Evolutionary conservation across 2,888 invertebrate genomes (phyloP).

Genomic region (Drosophila cognata): DNA sequence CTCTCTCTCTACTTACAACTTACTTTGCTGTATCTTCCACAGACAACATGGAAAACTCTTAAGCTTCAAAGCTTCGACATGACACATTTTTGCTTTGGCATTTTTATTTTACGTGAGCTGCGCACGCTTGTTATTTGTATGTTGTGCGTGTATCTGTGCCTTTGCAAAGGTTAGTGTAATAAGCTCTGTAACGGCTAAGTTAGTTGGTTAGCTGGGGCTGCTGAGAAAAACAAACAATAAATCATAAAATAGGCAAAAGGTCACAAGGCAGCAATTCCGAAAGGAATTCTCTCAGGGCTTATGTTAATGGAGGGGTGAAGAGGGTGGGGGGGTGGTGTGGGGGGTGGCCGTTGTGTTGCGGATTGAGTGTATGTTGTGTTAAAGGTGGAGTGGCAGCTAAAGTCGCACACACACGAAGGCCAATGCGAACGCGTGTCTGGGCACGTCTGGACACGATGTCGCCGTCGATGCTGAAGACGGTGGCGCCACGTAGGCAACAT

Average conservation of each 20-base stretch:
- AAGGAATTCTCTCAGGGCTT: not conserved
- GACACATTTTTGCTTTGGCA: constrained; percentile 38
- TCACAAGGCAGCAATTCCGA: constrained; percentile 33
- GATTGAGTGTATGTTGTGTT: constrained; percentile 1
- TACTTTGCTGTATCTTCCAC: constrained; percentile 1
- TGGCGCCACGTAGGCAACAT: constrained; percentile 69
- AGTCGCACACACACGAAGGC: constrained; percentile 28
- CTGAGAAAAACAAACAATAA: constrained; percentile 70
- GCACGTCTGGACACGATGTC: constrained; percentile 72
- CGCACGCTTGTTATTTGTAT: not conserved
- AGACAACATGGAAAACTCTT: constrained; percentile 23
- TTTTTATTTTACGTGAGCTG: constrained; percentile 18
- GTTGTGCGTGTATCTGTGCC: constrained; percentile 9
- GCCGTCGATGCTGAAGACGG: constrained; percentile 43
- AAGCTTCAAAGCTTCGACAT: constrained; percentile 30
- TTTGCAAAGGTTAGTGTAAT: constrained; percentile 69
- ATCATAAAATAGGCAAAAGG: constrained; percentile 75
- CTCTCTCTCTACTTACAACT: not conserved
- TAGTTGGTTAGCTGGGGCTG: constrained; percentile 48
- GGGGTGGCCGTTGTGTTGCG: not conserved
- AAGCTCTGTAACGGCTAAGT: constrained; percentile 52
- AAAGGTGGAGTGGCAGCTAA: constrained; percentile 3
- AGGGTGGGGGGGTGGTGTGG: not conserved
- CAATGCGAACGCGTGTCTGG: constrained; percentile 54
- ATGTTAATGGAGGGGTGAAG: not conserved